Evolutionary conservation across 1,140 invertebrate species (phyloP).

Genomic region (Procambarus clarkii): DNA sequence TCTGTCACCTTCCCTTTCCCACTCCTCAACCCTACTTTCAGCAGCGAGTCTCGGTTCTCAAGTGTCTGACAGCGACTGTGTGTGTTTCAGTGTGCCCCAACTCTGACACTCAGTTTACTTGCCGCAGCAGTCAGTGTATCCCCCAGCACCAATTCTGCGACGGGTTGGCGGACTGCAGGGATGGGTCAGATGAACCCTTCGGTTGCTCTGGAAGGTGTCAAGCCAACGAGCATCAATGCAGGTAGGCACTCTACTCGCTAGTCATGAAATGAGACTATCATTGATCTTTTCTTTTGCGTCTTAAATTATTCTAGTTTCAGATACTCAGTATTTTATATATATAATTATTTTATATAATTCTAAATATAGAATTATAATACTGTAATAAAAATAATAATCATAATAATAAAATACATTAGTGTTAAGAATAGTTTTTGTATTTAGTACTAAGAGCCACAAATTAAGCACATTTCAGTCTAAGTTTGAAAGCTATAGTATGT

Average conservation of each 20-base stretch:
- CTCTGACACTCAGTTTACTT: conserved; percentile 78
- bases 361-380: too few relatives aligned
- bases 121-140: conserved; percentile 84
- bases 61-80: conserved; percentile 73
- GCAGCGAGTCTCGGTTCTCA: conserved; percentile 34
- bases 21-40: conserved; percentile 12
- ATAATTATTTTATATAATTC: too few relatives aligned
- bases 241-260: conserved; percentile 76
- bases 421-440: too few relatives aligned
- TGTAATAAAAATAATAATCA: too few relatives aligned
- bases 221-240: conserved; percentile 81
- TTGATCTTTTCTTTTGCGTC: too few relatives aligned
- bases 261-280: too few relatives aligned
- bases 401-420: too few relatives aligned
- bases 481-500: too few relatives aligned
- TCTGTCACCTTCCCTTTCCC: conserved; percentile 2
- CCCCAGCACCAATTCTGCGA: conserved; percentile 82
- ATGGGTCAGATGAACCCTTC: conserved; percentile 81
- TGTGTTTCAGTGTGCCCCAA: conserved; percentile 74
- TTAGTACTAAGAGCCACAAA: too few relatives aligned
- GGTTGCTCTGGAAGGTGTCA: conserved; percentile 80
- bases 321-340: too few relatives aligned
- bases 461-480: too few relatives aligned
- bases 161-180: conserved; percentile 83
- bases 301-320: too few relatives aligned